phyloP scores from a whole-genome alignment of 2,797 vertebrate species.

The Molossus molossus region DNA sequence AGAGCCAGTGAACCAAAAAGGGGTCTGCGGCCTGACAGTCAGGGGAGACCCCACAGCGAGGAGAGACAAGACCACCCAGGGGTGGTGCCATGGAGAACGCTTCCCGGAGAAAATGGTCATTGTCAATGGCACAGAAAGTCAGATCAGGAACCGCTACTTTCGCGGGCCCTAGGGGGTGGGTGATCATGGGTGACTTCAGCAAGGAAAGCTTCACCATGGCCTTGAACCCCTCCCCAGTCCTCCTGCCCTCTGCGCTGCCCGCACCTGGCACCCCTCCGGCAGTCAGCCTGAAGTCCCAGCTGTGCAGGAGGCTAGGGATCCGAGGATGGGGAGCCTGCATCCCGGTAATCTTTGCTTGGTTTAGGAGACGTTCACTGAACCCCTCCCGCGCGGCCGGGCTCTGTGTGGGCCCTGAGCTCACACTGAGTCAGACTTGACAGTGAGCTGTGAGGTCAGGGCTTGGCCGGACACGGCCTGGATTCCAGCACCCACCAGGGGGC shows the following conservation, averaged over 20 bases:
- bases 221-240: background rate
- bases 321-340: accelerated
- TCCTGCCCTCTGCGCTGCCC: background rate
- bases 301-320: background rate
- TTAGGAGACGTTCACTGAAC: background rate
- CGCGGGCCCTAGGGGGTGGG: background rate
- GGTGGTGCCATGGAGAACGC: background rate
- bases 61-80: background rate
- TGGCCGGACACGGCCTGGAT: background rate
- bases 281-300: background rate
- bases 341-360: too few species aligned
- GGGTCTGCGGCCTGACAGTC: background rate
- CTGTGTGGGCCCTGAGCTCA: background rate
- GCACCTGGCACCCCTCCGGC: too few species aligned
- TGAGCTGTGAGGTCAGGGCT: background rate
- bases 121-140: background rate
- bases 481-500: background rate
- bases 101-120: background rate
- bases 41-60: background rate
- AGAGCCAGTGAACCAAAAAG: too few species aligned
- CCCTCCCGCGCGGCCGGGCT: background rate
- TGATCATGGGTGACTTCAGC: background rate
- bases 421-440: background rate
- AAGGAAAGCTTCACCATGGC: background rate
- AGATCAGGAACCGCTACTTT: background rate